Evolutionary conservation across 1,140 invertebrate species (phyloP).

Genomic region (Thaumatotibia leucotreta): DNA sequence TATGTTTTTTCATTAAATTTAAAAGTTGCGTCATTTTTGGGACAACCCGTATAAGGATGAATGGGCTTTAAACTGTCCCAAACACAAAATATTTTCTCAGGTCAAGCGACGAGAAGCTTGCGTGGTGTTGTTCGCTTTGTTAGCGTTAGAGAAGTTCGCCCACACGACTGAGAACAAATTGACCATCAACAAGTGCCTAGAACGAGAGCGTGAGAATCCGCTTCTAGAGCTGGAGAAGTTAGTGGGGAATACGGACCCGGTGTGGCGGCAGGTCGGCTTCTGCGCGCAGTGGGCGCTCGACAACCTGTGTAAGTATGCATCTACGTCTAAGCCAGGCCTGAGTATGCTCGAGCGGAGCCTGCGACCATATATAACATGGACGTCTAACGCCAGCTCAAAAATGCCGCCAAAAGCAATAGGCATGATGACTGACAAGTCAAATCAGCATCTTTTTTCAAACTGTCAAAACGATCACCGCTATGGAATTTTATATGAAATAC

Average conservation of each 20-base stretch:
- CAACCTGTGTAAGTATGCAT: slow-evolving; percentile 90
- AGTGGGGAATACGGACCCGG: slow-evolving; percentile 44
- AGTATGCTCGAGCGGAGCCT: not conserved
- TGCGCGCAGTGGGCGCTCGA: slow-evolving; percentile 95
- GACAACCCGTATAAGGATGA: too few species aligned
- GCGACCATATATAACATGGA: not conserved
- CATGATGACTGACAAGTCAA: too few species aligned
- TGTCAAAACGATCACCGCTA: too few species aligned
- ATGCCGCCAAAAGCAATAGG: too few species aligned
- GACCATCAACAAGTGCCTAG: slow-evolving; percentile 84
- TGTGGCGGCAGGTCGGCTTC: slow-evolving; percentile 90
- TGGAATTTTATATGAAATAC: too few species aligned
- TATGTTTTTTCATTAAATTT: too few species aligned
- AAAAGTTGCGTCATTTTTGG: too few species aligned
- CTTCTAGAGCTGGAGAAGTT: slow-evolving; percentile 82
- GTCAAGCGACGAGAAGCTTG: slow-evolving; percentile 81
- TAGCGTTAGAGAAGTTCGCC: slow-evolving; percentile 96
- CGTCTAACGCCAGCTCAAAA: too few species aligned
- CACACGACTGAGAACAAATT: slow-evolving; percentile 95
- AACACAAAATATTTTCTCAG: slow-evolving; percentile 57
- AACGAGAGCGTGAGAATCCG: slow-evolving; percentile 79
- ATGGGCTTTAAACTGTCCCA: too few species aligned
- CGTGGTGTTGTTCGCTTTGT: slow-evolving; percentile 91
- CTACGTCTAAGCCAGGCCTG: not conserved
- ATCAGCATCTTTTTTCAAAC: too few species aligned